A percentile compares a stretch with the other conserved stretches of the same genome.
Conservation (phyloP, 2,888 invertebrate genomes). For the Pristionchus entomophagus region DNA sequence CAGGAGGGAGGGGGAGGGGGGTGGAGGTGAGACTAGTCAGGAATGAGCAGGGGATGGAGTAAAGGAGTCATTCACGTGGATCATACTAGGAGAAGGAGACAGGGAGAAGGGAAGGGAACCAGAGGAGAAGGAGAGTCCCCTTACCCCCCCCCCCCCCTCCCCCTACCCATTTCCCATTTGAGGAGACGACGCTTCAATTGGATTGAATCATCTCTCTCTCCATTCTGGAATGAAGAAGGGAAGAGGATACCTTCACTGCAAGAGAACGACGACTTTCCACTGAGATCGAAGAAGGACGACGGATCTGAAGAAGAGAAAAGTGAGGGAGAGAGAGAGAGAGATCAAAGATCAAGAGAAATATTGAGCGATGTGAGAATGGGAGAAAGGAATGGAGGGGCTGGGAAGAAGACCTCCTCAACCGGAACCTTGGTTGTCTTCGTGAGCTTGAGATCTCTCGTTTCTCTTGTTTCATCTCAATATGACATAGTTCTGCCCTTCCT, state of each 20-base stretch:
- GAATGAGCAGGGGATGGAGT: neutral
- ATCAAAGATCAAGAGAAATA: neutral
- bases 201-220: conserved; percentile 28
- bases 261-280: neutral
- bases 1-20: conserved; percentile 33
- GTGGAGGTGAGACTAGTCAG: conserved; percentile 24
- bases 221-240: neutral
- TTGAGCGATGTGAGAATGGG: neutral
- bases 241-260: conserved; percentile 20
- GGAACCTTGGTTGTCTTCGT: neutral
- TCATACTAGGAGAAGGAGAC: conserved; percentile 32
- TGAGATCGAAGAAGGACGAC: neutral
- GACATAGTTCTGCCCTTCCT: neutral
- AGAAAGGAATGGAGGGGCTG: neutral
- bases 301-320: neutral
- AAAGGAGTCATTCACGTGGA: conserved; percentile 35
- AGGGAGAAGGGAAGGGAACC: conserved; percentile 25
- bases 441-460: neutral
- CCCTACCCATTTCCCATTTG: conserved; percentile 30
- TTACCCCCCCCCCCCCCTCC: neutral
- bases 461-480: conserved; percentile 10
- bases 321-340: neutral
- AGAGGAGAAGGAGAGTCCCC: no score
- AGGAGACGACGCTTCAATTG: conserved; percentile 24
- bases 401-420: neutral